These are phyloP conservation scores for Psittacara wagleri DNA, from an alignment of 2,113 vertebrate genomes.

Conservation along the genomic window DNA sequence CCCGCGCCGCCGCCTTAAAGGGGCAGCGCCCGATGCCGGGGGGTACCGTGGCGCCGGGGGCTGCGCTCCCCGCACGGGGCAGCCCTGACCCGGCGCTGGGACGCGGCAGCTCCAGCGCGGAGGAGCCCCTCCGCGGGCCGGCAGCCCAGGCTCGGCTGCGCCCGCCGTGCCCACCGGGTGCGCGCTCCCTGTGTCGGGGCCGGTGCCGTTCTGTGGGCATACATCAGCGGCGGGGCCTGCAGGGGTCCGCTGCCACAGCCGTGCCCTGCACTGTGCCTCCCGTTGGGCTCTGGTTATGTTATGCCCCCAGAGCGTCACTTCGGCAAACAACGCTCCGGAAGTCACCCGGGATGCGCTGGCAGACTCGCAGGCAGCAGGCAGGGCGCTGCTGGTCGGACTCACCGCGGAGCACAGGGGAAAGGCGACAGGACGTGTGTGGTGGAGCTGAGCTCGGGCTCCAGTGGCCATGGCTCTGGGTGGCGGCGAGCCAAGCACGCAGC, in stretches of 20 bases:
- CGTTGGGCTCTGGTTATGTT: rapidly evolving
- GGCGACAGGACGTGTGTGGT: background rate
- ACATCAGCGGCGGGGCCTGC: background rate
- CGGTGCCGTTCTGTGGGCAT: background rate
- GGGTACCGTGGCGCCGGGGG: too few relatives aligned
- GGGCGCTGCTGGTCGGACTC: background rate
- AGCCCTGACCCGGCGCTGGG: background rate
- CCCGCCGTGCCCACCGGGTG: too few relatives aligned
- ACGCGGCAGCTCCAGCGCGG: too few relatives aligned
- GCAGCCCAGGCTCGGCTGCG: background rate
- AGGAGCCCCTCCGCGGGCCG: background rate
- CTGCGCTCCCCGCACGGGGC: background rate
- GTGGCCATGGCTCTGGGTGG: background rate
- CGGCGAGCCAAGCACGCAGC: background rate
- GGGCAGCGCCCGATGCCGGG: background rate
- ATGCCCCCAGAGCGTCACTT: rapidly evolving
- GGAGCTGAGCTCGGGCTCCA: background rate
- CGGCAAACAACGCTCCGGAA: background rate
- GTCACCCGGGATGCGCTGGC: background rate
- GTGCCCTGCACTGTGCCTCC: background rate
- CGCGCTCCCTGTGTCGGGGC: too few relatives aligned
- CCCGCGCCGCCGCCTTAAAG: background rate
- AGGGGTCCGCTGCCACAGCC: background rate
- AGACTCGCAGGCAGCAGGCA: background rate
- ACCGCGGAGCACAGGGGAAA: background rate